Evolutionary conservation across 2,888 invertebrate genomes (phyloP).

Genomic region (Platerodrilus igneus): DNA sequence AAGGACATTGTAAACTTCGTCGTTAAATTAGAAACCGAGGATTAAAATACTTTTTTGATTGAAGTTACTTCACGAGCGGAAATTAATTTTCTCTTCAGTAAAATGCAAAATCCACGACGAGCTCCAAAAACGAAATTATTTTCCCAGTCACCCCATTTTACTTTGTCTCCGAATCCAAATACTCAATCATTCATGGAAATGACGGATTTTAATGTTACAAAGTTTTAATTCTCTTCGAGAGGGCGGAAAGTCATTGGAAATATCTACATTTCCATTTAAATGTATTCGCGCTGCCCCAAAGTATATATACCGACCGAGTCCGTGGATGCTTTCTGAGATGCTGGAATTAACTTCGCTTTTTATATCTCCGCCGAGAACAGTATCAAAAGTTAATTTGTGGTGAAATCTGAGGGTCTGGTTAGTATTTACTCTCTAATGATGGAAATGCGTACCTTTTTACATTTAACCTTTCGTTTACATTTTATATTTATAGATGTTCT

Average conservation of each 20-base stretch:
- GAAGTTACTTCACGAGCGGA: slow-evolving; percentile 45
- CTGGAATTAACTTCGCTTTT: slow-evolving; percentile 47
- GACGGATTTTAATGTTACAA: slow-evolving; percentile 48
- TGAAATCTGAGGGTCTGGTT: slow-evolving; percentile 45
- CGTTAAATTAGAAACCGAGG: too few species aligned
- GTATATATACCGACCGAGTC: slow-evolving; percentile 32
- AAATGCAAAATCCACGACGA: slow-evolving; percentile 45
- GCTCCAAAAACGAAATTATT: slow-evolving; percentile 45
- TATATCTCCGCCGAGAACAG: slow-evolving; percentile 49
- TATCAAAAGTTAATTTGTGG: slow-evolving; percentile 51
- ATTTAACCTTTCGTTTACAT: slow-evolving; percentile 37
- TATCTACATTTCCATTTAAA: slow-evolving; percentile 49
- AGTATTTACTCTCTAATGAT: slow-evolving; percentile 46
- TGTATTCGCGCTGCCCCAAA: too few species aligned
- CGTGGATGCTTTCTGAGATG: slow-evolving; percentile 33
- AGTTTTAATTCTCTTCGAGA: slow-evolving; percentile 45
- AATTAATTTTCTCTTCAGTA: slow-evolving; percentile 45
- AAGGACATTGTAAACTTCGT: too few species aligned
- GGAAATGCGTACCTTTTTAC: slow-evolving; percentile 39
- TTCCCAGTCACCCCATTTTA: slow-evolving; percentile 37
- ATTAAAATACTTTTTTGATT: slow-evolving; percentile 40
- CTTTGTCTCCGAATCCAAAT: slow-evolving; percentile 44
- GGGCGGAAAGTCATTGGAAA: slow-evolving; percentile 43
- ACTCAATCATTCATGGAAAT: slow-evolving; percentile 49
- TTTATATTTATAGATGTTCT: slow-evolving; percentile 40